A percentile compares a stretch with the other conserved stretches of the same genome.
phyloP scores from a whole-genome alignment of 2,888 invertebrate genomes.

The Napeogenes sylphis region DNA sequence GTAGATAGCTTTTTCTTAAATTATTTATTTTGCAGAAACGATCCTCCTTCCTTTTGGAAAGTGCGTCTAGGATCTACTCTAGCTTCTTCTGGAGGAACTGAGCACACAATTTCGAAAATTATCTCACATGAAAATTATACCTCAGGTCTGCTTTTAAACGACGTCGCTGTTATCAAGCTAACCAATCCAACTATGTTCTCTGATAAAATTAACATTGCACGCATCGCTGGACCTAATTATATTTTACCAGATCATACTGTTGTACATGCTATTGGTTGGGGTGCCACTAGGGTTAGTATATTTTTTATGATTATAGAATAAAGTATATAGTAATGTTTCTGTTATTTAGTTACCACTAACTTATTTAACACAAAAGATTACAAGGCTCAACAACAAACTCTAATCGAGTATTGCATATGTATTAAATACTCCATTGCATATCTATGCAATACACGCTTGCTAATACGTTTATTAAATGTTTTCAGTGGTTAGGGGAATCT shows the following conservation, averaged over 20 bases:
- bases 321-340: background rate
- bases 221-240: background rate
- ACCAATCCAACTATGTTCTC: background rate
- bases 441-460: no score
- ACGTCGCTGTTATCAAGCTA: background rate
- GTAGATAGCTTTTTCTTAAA: background rate
- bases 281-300: background rate
- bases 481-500: no score
- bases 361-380: no score
- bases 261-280: background rate
- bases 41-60: background rate
- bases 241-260: slow-evolving; percentile 1
- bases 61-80: background rate
- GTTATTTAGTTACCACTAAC: no score
- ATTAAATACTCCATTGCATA: no score
- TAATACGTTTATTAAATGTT: no score
- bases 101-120: background rate
- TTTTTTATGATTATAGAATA: background rate
- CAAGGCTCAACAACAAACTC: no score
- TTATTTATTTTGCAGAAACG: background rate
- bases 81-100: background rate
- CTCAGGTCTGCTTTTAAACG: background rate
- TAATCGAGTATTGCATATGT: no score
- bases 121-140: background rate
- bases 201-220: background rate